phyloP scores from a whole-genome alignment of 2,888 invertebrate genomes.

The Epistrophe eligans region DNA sequence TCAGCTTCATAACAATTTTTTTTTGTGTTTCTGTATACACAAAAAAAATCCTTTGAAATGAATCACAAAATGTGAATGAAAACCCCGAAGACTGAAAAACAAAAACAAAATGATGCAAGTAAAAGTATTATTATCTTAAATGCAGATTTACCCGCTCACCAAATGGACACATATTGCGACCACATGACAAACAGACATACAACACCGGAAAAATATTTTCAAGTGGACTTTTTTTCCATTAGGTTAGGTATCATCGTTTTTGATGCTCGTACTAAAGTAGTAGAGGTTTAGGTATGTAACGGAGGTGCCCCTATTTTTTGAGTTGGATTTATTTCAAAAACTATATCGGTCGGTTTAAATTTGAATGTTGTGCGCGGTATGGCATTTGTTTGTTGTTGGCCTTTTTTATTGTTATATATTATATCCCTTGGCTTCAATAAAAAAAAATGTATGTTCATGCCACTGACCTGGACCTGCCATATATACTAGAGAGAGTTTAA shows the following conservation, averaged over 20 bases:
- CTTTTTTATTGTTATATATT: slow-evolving; percentile 38
- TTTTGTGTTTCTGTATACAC: too few relatives aligned
- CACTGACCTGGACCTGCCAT: slow-evolving; percentile 69
- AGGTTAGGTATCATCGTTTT: slow-evolving; percentile 8
- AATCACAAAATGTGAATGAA: slow-evolving; percentile 20
- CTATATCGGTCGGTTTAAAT: slow-evolving; percentile 19
- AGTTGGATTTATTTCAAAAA: slow-evolving; percentile 48
- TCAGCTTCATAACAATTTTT: slow-evolving; percentile 29
- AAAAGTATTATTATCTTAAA: slow-evolving; percentile 47
- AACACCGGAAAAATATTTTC: slow-evolving; percentile 74
- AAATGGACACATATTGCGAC: slow-evolving; percentile 81
- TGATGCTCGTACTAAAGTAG: neutral
- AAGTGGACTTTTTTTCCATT: slow-evolving; percentile 56
- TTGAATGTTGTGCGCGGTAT: slow-evolving; percentile 6
- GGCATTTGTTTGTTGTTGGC: neutral
- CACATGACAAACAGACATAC: slow-evolving; percentile 81
- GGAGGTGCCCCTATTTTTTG: slow-evolving; percentile 46
- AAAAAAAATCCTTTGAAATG: slow-evolving; percentile 45
- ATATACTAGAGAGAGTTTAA: slow-evolving; percentile 4
- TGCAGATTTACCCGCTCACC: slow-evolving; percentile 68
- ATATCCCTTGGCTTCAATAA: slow-evolving; percentile 40
- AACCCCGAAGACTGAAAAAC: slow-evolving; percentile 16
- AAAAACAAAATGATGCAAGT: slow-evolving; percentile 15
- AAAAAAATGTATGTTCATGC: slow-evolving; percentile 11
- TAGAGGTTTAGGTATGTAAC: neutral